Conservation (phyloP, 2,888 invertebrate species). For the Nephrotoma appendiculata region DNA sequence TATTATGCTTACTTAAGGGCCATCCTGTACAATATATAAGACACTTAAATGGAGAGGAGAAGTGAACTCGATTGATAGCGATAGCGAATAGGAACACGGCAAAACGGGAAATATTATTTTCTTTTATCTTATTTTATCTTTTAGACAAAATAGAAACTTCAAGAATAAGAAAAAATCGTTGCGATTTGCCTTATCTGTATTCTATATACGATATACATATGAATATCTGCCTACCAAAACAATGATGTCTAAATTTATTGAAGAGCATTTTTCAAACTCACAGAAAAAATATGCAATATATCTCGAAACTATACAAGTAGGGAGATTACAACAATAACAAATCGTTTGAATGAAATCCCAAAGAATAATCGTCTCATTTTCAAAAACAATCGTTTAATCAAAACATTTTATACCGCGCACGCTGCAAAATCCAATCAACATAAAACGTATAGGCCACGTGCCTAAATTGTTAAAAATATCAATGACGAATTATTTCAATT, state of each 20-base stretch:
- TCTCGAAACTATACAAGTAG: not conserved
- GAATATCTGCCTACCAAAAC: not conserved
- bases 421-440: not conserved
- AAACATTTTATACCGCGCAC: not conserved
- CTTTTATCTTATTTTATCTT: not conserved
- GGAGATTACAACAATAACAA: not conserved
- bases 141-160: not conserved
- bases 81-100: not conserved
- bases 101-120: not conserved
- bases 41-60: not conserved
- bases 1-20: too few species aligned
- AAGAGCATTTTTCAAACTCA: not conserved
- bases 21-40: not conserved
- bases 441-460: not conserved
- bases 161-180: not conserved
- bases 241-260: not conserved
- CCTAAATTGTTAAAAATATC: not conserved
- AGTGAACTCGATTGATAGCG: not conserved
- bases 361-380: not conserved
- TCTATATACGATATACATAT: not conserved
- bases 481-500: not conserved
- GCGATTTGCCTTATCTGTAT: not conserved
- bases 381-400: not conserved
- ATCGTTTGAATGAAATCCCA: not conserved
- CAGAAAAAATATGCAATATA: not conserved